Conservation (phyloP, 2,113 vertebrate species). For the Conger conger region DNA sequence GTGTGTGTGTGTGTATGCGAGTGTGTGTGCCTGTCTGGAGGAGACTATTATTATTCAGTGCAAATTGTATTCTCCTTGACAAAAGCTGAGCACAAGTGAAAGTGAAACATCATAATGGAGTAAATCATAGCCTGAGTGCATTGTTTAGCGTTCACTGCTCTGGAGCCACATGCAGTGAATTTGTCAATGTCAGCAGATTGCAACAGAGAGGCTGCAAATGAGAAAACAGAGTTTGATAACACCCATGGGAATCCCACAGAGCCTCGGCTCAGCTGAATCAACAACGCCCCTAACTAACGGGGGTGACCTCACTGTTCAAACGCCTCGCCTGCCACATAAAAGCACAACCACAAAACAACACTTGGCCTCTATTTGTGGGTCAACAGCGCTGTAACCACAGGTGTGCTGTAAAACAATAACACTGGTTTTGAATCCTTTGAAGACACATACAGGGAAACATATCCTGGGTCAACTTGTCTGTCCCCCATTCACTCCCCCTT, state of each 20-base stretch:
- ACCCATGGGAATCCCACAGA: not conserved
- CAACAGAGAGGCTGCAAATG: not conserved
- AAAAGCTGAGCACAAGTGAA: not conserved
- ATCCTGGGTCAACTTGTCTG: not conserved
- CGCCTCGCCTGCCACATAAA: not conserved
- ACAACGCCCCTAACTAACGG: not conserved
- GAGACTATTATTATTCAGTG: not conserved
- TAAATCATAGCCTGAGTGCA: no score
- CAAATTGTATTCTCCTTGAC: not conserved
- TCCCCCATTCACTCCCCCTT: not conserved
- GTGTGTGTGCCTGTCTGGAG: not conserved
- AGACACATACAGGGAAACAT: not conserved
- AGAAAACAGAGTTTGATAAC: not conserved
- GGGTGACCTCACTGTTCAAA: not conserved
- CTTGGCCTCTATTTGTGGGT: not conserved
- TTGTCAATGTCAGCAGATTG: not conserved
- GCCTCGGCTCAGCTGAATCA: slow-evolving; percentile 18
- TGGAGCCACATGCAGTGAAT: not conserved
- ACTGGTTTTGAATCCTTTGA: not conserved
- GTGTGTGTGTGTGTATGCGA: no score
- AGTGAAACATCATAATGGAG: no score
- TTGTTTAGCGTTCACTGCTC: not conserved
- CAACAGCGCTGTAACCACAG: not conserved
- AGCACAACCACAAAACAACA: not conserved
- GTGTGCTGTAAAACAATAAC: slow-evolving; percentile 5